These are phyloP conservation scores for Haplochromis burtoni DNA, from an alignment of 2,113 vertebrate species.

Conservation along the genomic window DNA sequence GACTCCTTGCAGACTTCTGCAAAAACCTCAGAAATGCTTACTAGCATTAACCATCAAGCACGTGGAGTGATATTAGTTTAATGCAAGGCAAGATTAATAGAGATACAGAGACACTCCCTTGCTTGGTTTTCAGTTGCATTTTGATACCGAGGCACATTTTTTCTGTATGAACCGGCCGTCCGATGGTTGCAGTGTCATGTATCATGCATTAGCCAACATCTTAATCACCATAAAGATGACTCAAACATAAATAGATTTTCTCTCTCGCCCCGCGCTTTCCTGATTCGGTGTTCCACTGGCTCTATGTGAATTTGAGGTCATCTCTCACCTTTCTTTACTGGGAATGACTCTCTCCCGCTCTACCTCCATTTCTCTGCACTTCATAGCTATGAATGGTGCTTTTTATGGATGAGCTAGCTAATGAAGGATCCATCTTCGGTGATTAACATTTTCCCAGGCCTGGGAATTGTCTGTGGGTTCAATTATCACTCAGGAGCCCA, in stretches of 20 bases:
- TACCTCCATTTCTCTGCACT: neutral
- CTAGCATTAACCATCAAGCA: constrained; percentile 14
- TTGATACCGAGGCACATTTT: constrained; percentile 3
- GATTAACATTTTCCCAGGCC: constrained; percentile 53
- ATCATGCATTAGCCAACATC: constrained; percentile 53
- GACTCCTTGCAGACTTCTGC: neutral
- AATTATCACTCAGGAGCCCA: constrained; percentile 56
- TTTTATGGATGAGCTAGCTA: constrained; percentile 46
- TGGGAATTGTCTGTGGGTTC: constrained; percentile 33
- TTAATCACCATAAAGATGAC: constrained; percentile 60
- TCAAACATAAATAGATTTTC: constrained; percentile 51
- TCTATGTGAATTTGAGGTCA: constrained; percentile 50
- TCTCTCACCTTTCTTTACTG: neutral
- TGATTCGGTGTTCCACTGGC: constrained; percentile 29
- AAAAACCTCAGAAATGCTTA: constrained; percentile 27
- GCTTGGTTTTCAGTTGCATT: constrained; percentile 6
- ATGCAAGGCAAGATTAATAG: constrained; percentile 46
- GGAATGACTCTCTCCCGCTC: neutral
- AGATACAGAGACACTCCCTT: neutral
- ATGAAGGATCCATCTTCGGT: constrained; percentile 53
- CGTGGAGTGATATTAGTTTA: constrained; percentile 36
- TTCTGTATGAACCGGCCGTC: neutral
- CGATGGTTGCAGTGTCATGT: constrained; percentile 36
- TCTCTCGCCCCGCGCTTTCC: neutral
- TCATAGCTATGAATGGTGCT: constrained; percentile 28